phyloP scores from a whole-genome alignment of 1,140 invertebrate genomes.

The Eueides isabella region DNA sequence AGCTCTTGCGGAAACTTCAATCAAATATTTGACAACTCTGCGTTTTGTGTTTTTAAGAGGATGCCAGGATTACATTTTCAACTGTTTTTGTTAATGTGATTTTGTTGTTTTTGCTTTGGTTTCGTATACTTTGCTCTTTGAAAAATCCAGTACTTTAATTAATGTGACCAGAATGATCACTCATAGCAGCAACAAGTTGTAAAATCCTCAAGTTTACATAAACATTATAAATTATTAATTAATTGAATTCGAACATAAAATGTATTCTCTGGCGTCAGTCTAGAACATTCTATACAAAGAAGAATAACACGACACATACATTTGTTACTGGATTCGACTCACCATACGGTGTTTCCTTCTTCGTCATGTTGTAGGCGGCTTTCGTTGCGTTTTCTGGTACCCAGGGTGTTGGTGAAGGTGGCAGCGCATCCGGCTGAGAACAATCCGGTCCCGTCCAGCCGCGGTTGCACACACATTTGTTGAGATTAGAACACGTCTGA shows the following conservation, averaged over 20 bases:
- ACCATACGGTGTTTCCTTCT: slow-evolving; percentile 95
- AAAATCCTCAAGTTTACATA: too few relatives aligned
- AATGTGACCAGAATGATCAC: too few relatives aligned
- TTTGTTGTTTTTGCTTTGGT: not conserved
- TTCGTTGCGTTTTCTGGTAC: slow-evolving; percentile 78
- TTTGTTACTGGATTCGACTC: slow-evolving; percentile 80
- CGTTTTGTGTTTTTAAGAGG: not conserved
- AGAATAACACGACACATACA: not conserved
- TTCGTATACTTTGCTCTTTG: not conserved
- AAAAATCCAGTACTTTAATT: too few relatives aligned
- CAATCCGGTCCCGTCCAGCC: slow-evolving; percentile 96
- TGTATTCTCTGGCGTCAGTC: not conserved
- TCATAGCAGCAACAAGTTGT: too few relatives aligned
- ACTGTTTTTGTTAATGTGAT: not conserved
- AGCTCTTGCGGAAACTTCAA: slow-evolving; percentile 9
- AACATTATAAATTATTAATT: not conserved
- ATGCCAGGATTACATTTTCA: not conserved
- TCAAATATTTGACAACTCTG: slow-evolving; percentile 8
- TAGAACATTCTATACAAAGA: not conserved
- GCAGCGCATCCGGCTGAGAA: slow-evolving; percentile 88
- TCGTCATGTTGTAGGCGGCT: slow-evolving; percentile 88
- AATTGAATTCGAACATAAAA: not conserved
- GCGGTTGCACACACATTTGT: slow-evolving; percentile 94
- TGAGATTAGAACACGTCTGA: slow-evolving; percentile 96
- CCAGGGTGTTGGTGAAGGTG: slow-evolving; percentile 75